Evolutionary conservation across 2,113 vertebrate genomes (phyloP).

Genomic region (Clarias gariepinus): DNA sequence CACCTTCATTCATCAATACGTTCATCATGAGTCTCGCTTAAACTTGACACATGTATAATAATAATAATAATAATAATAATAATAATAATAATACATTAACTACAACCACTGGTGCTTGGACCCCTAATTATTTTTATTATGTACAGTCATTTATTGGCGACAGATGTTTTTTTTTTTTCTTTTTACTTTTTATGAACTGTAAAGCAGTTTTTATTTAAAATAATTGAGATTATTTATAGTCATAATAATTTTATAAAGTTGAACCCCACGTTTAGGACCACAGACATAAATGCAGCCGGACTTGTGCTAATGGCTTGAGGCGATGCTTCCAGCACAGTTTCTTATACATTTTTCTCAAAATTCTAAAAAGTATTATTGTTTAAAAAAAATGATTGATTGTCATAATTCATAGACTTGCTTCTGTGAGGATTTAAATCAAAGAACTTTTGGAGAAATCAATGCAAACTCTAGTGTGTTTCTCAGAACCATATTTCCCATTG

Average conservation of each 20-base stretch:
- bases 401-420: not conserved
- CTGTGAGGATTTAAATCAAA: not conserved
- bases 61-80: not conserved
- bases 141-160: not conserved
- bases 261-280: not conserved
- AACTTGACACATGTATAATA: not conserved
- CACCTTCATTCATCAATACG: too few species aligned
- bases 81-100: not conserved
- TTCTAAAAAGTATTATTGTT: not conserved
- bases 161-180: not conserved
- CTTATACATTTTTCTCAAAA: not conserved
- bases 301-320: not conserved
- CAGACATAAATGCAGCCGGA: not conserved
- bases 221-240: not conserved
- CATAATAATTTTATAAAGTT: not conserved
- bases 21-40: too few species aligned
- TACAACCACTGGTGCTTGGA: not conserved
- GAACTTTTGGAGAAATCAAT: not conserved
- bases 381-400: not conserved
- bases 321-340: not conserved
- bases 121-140: not conserved
- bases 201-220: not conserved
- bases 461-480: constrained; percentile 9
- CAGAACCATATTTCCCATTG: constrained; percentile 9
- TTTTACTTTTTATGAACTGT: too few species aligned